These are phyloP conservation scores for Pangasius sanitwongsei DNA, from an alignment of 2,797 vertebrate genomes.

Conservation along the genomic window DNA sequence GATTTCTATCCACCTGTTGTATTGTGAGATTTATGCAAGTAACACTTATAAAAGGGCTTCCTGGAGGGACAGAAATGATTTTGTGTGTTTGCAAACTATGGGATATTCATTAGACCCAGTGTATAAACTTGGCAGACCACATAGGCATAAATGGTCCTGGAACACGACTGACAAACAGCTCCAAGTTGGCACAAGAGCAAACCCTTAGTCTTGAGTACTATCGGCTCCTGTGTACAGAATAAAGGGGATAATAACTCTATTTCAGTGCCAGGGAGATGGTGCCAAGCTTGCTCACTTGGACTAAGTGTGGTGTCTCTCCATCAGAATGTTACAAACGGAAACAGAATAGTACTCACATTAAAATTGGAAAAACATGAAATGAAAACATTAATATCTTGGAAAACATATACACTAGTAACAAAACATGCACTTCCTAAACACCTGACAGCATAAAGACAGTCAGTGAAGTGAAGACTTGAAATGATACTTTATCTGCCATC, in stretches of 20 bases:
- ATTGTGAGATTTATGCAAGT: not conserved
- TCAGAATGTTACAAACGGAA: constrained; percentile 36
- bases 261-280: constrained; percentile 17
- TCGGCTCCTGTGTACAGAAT: constrained; percentile 29
- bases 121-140: constrained; percentile 8
- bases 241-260: constrained; percentile 11
- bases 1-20: not conserved
- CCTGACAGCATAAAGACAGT: not conserved
- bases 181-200: constrained; percentile 49
- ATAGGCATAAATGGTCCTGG: constrained; percentile 10
- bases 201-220: constrained; percentile 16
- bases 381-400: not conserved
- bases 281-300: constrained; percentile 39
- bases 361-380: not conserved
- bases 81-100: not conserved
- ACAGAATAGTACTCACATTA: not conserved
- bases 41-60: not conserved
- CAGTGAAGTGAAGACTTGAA: not conserved
- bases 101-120: constrained; percentile 5
- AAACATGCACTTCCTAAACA: not conserved
- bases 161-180: constrained; percentile 36
- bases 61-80: not conserved
- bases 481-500: not conserved
- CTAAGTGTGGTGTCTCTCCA: constrained; percentile 3
- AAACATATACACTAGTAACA: not conserved